Conservation (phyloP, 2,797 vertebrate species). For the Hypotaenidia philippensis region DNA sequence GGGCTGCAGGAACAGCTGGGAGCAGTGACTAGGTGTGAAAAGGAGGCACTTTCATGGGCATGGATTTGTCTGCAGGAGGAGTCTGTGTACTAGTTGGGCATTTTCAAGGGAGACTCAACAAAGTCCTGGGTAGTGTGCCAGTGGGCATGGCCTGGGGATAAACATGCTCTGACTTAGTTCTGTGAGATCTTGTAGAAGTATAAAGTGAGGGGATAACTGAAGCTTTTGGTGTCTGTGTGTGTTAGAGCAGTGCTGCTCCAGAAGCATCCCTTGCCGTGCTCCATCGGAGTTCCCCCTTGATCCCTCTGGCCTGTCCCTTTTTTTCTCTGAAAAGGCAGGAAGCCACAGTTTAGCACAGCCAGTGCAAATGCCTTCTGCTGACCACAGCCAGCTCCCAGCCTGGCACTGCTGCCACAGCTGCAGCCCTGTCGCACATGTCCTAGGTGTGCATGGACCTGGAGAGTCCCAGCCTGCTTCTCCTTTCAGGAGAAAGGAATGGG, state of each 20-base stretch:
- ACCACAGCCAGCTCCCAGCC: neutral
- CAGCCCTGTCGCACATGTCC: neutral
- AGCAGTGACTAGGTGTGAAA: neutral
- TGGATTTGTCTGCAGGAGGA: neutral
- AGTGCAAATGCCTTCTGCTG: neutral
- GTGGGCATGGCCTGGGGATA: neutral
- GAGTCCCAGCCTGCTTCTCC: neutral
- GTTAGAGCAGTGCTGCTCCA: neutral
- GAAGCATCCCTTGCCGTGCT: neutral
- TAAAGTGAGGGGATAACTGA: neutral
- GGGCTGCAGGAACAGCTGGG: neutral
- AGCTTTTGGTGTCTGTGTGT: neutral
- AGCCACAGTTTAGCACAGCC: neutral
- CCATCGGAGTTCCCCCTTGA: accelerated
- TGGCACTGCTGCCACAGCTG: neutral
- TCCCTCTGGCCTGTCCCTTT: neutral
- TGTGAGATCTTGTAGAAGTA: neutral
- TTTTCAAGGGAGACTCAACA: neutral
- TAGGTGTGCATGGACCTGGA: accelerated
- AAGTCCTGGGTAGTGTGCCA: neutral
- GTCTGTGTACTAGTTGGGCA: neutral
- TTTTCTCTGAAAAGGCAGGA: neutral
- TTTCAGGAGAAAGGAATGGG: neutral
- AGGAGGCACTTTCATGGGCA: neutral
- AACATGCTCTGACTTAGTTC: neutral